Evolutionary conservation across 2,113 vertebrate species (phyloP), one percentile per base, ranked within the genome.

Genomic region (Salvelinus namaycush): DNA sequence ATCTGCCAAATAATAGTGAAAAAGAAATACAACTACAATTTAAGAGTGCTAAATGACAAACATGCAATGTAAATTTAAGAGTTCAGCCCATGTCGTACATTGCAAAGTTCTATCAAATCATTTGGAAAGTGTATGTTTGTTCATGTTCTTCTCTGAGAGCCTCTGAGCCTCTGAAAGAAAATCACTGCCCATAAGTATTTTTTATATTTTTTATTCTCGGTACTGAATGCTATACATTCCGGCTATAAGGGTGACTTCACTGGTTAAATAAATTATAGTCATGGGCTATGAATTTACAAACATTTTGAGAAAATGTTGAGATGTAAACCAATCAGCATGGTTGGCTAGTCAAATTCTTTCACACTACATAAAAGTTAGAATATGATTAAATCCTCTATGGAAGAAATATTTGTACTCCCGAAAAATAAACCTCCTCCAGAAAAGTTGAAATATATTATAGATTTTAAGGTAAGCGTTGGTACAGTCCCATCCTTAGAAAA

Each of bases 1-100:
- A 66, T 6, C n/a, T 11, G 3, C 13, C 51, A 54, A 54, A 54
- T 54, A 18, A 54, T 54, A 16, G 48, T 26, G 48, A 14, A 26
- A 27, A 6, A 5, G 2, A 13, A 70, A 29, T 22, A 18, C 51
- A 51, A 49, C 16, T 26, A 2, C 1, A 51, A 14, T 44, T 4
- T 82, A 83, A 44, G 39, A 44, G 9, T 44, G 39, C 39, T 44
- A 44, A 44, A 44, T 44, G 8, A 44, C 39, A 44, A 44, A 44
- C 9, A 44, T 44, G 9, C 2, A 44, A 44, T 44, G 39, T 44
- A 11, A 44, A 44, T 44, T 2, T 44, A 44, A 16, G 18, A 34
- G 84, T 89, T 92, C 91, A 92, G 90, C 91, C 91, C 91, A 91
- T 91, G 85, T 89, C 88, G 81, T 78, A 87, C 77, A 68, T 66